Base-by-base conservation (phyloP, 2,113 vertebrate species). In the Myocastor coypus region DNA sequence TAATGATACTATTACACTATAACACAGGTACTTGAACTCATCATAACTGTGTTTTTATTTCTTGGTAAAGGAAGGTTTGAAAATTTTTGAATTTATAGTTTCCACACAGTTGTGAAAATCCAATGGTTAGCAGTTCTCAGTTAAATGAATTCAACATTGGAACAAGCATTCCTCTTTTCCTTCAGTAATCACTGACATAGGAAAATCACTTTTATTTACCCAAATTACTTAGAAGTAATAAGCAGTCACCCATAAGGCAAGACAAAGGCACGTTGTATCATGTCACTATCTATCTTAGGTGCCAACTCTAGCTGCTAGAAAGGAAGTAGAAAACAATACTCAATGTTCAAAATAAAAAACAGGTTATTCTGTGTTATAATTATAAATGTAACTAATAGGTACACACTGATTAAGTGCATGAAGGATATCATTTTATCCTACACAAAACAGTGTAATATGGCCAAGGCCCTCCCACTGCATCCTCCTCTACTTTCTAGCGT, bases 81-180 rank as follows among this genome's bases (percentile, higher is more conserved):
- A 83, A 7, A 66, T 37, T 77, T 77, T 89, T 86, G 16, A 93
- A 57, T 71, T 40, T 82, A 71, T 71, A 78, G 89, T 78, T 82
- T 50, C n/a, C n/a, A n/a, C 57, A 5, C 34, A 93, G 9, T 59
- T 89, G 17, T 88, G n/a, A 69, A 96, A 88, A 85, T 73, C 30
- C 28, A 50, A 14, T 69, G 4, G 86, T 81, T 55, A 75, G 5
- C 16, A 66, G 34, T 66, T 92, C 55, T 94, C 57, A 66, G 30
- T 75, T 92, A 85, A 84, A 57, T 69, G 40, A n/a, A 46, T 13
- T 84, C 61, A 80, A 83, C 75, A 88, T 59, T 88, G 37, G 5
- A 84, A 88, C 50, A 46, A 73, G 59, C 28, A 89, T 75, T 73
- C 32, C 11, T 66, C 46, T 64, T 96, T 83, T 40, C 55, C 61